Percentiles rank a stretch among this genome's conserved stretches.
Evolutionary conservation across 2,888 invertebrate species (phyloP).

Genomic region (Palloptera scutellata): DNA sequence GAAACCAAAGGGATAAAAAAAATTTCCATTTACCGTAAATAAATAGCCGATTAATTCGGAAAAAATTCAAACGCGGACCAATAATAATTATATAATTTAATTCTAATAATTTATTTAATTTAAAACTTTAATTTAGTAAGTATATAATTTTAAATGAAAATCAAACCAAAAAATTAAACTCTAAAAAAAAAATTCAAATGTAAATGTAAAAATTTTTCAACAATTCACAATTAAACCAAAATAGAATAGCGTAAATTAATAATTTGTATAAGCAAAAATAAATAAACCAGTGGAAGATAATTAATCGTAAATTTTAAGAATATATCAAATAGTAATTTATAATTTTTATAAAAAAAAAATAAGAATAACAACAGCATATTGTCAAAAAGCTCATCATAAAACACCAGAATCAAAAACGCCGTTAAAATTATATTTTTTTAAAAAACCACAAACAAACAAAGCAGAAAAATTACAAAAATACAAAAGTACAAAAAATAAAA

Average conservation of each 20-base stretch:
- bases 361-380: constrained; percentile 30
- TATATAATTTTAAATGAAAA: constrained; percentile 37
- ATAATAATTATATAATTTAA: too few relatives aligned
- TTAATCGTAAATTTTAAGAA: constrained; percentile 32
- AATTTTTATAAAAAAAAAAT: constrained; percentile 38
- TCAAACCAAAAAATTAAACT: constrained; percentile 40
- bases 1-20: constrained; percentile 35
- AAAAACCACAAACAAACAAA: constrained; percentile 25
- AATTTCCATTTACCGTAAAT: constrained; percentile 36
- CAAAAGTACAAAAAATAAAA: constrained; percentile 51
- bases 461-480: constrained; percentile 51
- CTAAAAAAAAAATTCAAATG: constrained; percentile 35
- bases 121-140: background rate
- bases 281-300: constrained; percentile 62
- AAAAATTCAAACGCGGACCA: too few relatives aligned
- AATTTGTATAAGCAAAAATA: constrained; percentile 52
- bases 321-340: constrained; percentile 44
- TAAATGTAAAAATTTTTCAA: constrained; percentile 33
- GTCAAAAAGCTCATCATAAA: constrained; percentile 40
- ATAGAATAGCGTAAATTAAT: constrained; percentile 25
- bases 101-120: constrained; percentile 43
- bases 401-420: constrained; percentile 51
- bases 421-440: constrained; percentile 43
- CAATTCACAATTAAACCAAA: constrained; percentile 38
- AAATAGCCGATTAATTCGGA: too few relatives aligned